Evolutionary conservation across 2,113 vertebrate genomes (phyloP), one percentile per base, ranked within the genome.

Genomic region (Lepus europaeus): DNA sequence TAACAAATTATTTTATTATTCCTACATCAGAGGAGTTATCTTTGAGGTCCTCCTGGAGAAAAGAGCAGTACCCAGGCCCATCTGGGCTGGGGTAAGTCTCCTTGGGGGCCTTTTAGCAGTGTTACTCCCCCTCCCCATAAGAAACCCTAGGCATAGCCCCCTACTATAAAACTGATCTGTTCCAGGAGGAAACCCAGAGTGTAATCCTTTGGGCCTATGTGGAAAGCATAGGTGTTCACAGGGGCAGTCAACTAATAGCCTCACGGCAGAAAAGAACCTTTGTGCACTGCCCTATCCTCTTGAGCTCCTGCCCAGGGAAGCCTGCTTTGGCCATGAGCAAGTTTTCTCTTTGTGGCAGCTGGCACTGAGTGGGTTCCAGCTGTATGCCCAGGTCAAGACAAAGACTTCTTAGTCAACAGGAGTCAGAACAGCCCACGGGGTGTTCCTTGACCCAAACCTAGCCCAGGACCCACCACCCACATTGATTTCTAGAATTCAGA

Each of bases 1-100:
- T 91, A 90, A 82, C 70, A 95, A 87, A 59, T 63, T 49, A 84
- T 76, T 83, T 93, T 69, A 87, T 90, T 91, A 84, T 81, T 92
- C 83, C 74, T 49, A 80, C 72, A 69, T 64, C 72, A 88, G 87
- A 87, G 45, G 87, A 69, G 66, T 93, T 85, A 93, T 64, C 59
- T 87, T 85, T 94, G 45, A 64, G 51, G 45, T 89, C 61, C 27
- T 89, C 64, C 91, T 78, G 86, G 66, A 95, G 74, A 78, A 92
- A 89, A 69, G 20, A 87, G 70, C 17, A 90, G 72, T 64, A 84
- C 23, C 29, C 69, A 90, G 64, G 25, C 63, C 25, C 16, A 4
- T 68, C 33, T 77, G 59, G 72, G 72, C 56, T 89, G 79, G 51
- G 77, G 70, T 49, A 64, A 84, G 14, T 49, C 59, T 96, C 76